These are phyloP conservation scores for Entelurus aequoreus DNA, from an alignment of 2,113 vertebrate genomes.

Conservation along the genomic window DNA sequence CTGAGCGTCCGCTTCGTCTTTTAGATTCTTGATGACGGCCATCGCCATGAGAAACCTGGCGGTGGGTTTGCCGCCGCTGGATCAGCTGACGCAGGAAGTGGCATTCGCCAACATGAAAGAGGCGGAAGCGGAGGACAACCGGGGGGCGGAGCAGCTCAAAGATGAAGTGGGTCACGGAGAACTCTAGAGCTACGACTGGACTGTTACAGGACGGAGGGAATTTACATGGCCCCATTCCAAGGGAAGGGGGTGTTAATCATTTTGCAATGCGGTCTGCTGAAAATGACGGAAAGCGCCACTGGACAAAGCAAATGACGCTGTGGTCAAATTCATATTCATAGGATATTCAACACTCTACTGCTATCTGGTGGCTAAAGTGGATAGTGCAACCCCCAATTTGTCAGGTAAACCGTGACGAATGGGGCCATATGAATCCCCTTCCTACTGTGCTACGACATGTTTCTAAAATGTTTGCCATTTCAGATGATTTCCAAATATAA, in stretches of 20 bases:
- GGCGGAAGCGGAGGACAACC: slow-evolving; percentile 39
- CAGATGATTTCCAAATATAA: slow-evolving; percentile 14
- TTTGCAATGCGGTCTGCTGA: too few species aligned
- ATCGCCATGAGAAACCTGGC: slow-evolving; percentile 86
- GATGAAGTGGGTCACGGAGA: slow-evolving; percentile 66
- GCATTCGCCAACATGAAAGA: slow-evolving; percentile 80
- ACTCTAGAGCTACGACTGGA: slow-evolving; percentile 59
- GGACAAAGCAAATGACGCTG: too few species aligned
- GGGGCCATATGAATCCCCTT: too few species aligned
- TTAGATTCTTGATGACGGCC: slow-evolving; percentile 84
- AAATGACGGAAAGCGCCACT: too few species aligned
- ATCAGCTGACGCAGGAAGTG: slow-evolving; percentile 84
- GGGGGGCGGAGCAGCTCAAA: slow-evolving; percentile 49
- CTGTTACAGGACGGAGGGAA: slow-evolving; percentile 15
- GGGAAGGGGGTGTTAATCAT: too few species aligned
- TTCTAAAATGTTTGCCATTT: slow-evolving; percentile 26
- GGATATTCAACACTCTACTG: too few species aligned
- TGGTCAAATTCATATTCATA: too few species aligned
- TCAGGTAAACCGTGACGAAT: too few species aligned
- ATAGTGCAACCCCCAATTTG: too few species aligned
- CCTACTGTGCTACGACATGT: slow-evolving; percentile 5
- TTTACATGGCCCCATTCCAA: too few species aligned
- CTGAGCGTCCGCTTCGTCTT: not conserved
- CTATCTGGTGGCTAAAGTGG: too few species aligned
- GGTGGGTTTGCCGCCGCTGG: slow-evolving; percentile 79